Base-by-base conservation (phyloP, 2,888 invertebrate genomes). In the Criorhina ranunculi region DNA sequence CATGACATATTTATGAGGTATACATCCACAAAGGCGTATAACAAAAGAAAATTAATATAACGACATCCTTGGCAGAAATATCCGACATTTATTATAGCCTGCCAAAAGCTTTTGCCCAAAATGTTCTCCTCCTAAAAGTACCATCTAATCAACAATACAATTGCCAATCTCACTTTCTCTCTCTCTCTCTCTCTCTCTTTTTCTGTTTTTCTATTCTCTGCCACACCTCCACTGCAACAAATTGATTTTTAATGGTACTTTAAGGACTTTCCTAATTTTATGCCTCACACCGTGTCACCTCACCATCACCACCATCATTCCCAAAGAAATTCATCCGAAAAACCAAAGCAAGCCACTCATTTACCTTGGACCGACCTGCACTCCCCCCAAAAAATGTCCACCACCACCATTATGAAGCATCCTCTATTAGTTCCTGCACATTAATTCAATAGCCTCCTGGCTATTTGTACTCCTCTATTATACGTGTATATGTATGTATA, bases 221-320 rank as follows among this genome's bases (percentile, higher is more conserved):
- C 40, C 37, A n/a, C 44, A 53, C 40, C 12, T 19, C 31, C 12
- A 55, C 33, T 46, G 49, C 24, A 62, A 69, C 70, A 81, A 81
- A 81, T 81, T 81, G 81, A 77, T 81, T 81, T 76, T 77, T 77
- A 81, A 81, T 77, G 64, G 70, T 44, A 81, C 70, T 77, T 81
- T 76, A 70, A 81, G 70, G 67, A 69, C 81, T 55, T 31, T 81
- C 55, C 51, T 81, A 62, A 69, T 76, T 77, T 49, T 64, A 77
- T 69, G 19, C 70, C 70, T 53, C 64, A 57, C 51, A 57, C 69
- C 19, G 37, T 64, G 42, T 46, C 55, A 33, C n/a, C n/a, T n/a
- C n/a, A n/a, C n/a, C n/a, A n/a, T n/a, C n/a, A n/a, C 17, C 69
- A 62, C 33, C 24, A 24, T 1, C n/a, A n/a, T n/a, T n/a, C 24